Evolutionary conservation across 2,113 vertebrate genomes (phyloP).

Genomic region (Callocephalon fimbriatum): DNA sequence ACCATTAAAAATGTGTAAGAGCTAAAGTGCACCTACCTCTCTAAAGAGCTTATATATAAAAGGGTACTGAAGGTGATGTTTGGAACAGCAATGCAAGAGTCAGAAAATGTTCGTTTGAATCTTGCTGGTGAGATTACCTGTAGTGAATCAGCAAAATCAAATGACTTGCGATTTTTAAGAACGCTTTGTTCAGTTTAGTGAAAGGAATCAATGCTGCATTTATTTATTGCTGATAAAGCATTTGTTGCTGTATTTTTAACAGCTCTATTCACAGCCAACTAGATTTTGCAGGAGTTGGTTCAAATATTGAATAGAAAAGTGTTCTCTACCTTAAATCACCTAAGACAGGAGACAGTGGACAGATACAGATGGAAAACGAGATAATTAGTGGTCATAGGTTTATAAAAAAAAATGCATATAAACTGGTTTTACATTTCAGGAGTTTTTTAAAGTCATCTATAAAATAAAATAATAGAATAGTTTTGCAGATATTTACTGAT

Average conservation of each 20-base stretch:
- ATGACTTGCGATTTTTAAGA: slow-evolving; percentile 39
- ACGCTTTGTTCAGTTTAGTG: slow-evolving; percentile 16
- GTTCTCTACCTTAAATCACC: neutral
- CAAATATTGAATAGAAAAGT: neutral
- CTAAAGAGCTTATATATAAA: neutral
- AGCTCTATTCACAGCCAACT: neutral
- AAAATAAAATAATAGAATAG: neutral
- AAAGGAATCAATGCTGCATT: slow-evolving; percentile 38
- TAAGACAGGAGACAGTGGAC: neutral
- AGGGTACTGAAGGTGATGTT: neutral
- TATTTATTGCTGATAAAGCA: slow-evolving; percentile 30
- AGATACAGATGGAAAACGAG: neutral
- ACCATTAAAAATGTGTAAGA: neutral
- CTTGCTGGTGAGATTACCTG: neutral
- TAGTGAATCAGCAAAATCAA: slow-evolving; percentile 20
- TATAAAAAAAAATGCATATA: neutral
- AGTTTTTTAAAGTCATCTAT: neutral
- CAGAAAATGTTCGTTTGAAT: neutral
- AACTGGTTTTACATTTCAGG: neutral
- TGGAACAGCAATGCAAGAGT: neutral
- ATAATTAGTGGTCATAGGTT: neutral
- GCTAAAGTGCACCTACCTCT: neutral
- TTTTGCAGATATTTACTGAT: neutral
- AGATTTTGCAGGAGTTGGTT: neutral
- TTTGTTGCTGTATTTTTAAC: neutral